phyloP scores from a whole-genome alignment of 2,797 vertebrate genomes.

The Nasua narica region DNA sequence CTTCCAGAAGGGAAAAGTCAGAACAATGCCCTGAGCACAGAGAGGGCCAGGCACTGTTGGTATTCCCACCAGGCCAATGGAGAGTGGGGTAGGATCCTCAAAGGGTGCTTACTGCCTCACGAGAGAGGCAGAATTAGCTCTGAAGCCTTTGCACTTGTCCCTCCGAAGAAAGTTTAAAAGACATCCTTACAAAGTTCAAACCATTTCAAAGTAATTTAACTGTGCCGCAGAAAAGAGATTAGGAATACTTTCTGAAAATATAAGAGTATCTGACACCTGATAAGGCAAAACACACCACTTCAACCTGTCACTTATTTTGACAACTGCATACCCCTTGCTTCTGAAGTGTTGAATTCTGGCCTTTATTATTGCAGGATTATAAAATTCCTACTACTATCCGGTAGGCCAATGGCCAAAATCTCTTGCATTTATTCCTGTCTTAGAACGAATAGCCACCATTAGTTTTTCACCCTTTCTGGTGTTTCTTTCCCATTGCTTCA shows the following conservation, averaged over 20 bases:
- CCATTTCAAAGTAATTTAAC: background rate
- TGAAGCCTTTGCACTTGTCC: background rate
- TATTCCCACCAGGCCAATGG: background rate
- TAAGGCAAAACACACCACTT: background rate
- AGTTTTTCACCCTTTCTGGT: background rate
- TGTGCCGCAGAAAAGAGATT: background rate
- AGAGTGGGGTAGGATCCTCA: background rate
- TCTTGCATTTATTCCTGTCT: background rate
- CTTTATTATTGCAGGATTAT: background rate
- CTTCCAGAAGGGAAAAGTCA: background rate
- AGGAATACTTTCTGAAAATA: background rate
- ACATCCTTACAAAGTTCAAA: background rate
- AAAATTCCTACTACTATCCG: background rate
- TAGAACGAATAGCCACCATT: background rate
- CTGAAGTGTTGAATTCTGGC: background rate
- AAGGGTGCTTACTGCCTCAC: background rate
- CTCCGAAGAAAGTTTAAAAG: background rate
- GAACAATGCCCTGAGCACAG: background rate
- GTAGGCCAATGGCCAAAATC: background rate
- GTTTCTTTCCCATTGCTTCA: background rate
- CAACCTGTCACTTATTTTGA: background rate
- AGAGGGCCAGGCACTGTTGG: background rate
- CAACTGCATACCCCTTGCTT: background rate
- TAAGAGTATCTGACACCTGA: background rate
- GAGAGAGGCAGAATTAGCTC: background rate